These are phyloP conservation scores for Tinea semifulvella DNA, from an alignment of 2,888 invertebrate genomes.

Conservation along the genomic window DNA sequence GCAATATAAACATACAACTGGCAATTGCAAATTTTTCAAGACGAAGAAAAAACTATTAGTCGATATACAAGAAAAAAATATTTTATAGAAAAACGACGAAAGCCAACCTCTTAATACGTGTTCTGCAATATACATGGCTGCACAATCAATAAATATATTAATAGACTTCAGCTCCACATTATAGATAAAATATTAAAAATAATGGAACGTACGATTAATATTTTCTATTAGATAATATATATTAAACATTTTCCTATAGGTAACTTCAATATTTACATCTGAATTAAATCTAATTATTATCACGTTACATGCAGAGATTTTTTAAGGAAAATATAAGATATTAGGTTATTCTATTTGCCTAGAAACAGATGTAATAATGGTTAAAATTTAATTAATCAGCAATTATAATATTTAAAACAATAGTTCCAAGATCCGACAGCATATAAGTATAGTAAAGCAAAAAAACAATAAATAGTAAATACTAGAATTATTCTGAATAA, in stretches of 20 bases:
- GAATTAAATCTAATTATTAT: slow-evolving; percentile 59
- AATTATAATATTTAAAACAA: too few species aligned
- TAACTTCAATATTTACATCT: slow-evolving; percentile 36
- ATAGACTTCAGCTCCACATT: background rate
- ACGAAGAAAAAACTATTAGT: too few species aligned
- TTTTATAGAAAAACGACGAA: slow-evolving; percentile 13
- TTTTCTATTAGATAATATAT: background rate
- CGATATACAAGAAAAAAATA: too few species aligned
- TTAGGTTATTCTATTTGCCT: too few species aligned
- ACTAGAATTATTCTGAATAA: too few species aligned
- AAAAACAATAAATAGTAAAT: too few species aligned
- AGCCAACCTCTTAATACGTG: slow-evolving; percentile 23
- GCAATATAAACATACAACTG: background rate
- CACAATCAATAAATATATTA: slow-evolving; percentile 31
- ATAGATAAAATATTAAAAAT: background rate
- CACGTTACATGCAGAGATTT: slow-evolving; percentile 51
- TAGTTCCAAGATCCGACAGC: too few species aligned
- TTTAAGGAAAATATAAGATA: slow-evolving; percentile 21
- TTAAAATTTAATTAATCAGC: too few species aligned
- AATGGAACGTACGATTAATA: background rate
- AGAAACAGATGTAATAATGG: too few species aligned
- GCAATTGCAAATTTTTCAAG: background rate
- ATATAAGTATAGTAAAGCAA: too few species aligned
- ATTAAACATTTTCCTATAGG: background rate
- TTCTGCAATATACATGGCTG: slow-evolving; percentile 46